Percentiles rank a stretch among this genome's conserved stretches.
Conservation (phyloP, 2,113 vertebrate species). For the Triplophysa tibetana region DNA sequence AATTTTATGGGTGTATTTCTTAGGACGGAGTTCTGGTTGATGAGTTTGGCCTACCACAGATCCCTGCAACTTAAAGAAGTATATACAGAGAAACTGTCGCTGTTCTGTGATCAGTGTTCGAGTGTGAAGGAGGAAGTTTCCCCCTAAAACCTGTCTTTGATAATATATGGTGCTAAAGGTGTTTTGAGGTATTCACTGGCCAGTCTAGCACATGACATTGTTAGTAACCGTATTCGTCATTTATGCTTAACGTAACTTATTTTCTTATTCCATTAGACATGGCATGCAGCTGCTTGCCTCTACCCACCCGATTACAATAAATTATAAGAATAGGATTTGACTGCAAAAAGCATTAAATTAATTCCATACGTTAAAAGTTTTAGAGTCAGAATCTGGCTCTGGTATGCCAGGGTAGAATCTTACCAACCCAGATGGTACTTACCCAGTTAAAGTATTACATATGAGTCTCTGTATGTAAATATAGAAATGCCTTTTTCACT, state of each 20-base stretch:
- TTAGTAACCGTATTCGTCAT: conserved; percentile 44
- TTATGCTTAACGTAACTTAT: conserved; percentile 37
- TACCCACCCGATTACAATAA: neutral
- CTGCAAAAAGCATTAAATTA: neutral
- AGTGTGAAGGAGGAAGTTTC: conserved; percentile 39
- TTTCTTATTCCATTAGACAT: neutral
- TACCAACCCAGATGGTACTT: neutral
- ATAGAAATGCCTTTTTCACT: too few species aligned
- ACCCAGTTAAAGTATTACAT: too few species aligned
- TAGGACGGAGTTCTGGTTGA: conserved; percentile 97
- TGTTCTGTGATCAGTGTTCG: conserved; percentile 53
- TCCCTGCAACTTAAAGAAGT: conserved; percentile 86
- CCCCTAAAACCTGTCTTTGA: conserved; percentile 46
- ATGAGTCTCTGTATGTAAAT: too few species aligned
- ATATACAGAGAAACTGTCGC: conserved; percentile 52
- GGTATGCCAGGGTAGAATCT: neutral
- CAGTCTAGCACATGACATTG: conserved; percentile 63
- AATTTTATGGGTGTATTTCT: conserved; percentile 41
- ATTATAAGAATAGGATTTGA: neutral
- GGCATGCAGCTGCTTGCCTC: neutral
- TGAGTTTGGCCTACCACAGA: conserved; percentile 96
- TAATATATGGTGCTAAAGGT: conserved; percentile 42
- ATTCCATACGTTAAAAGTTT: neutral
- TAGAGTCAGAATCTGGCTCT: neutral
- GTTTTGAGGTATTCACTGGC: conserved; percentile 56